Percentiles rank a stretch among this genome's conserved stretches.
Conservation (phyloP, 2,113 vertebrate genomes). For the Tachysurus fulvidraco region DNA sequence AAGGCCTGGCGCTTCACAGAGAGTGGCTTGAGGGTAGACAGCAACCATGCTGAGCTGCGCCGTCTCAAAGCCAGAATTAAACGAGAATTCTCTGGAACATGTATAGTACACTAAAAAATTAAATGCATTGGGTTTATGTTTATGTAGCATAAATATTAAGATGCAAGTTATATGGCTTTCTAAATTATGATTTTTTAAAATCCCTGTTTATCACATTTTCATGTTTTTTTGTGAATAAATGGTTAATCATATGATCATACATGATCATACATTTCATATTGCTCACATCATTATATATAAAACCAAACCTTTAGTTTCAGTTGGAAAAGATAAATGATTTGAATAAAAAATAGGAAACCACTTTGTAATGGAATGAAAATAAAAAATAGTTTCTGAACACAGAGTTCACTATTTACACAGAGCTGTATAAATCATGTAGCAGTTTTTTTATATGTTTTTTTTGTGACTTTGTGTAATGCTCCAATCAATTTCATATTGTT, state of each 20-base stretch:
- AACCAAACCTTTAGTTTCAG: neutral
- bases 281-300: neutral
- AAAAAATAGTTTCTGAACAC: neutral
- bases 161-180: neutral
- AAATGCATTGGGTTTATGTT: neutral
- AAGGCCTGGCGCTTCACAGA: constrained; percentile 80
- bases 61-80: constrained; percentile 79
- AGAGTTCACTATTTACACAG: neutral
- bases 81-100: constrained; percentile 75
- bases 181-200: neutral
- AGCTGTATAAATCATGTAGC: neutral
- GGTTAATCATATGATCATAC: neutral
- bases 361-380: neutral
- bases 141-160: neutral
- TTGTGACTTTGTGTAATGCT: neutral
- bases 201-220: neutral
- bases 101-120: constrained; percentile 78
- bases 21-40: constrained; percentile 78
- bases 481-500: neutral
- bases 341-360: neutral
- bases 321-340: neutral
- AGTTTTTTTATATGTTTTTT: neutral
- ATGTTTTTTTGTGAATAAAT: neutral
- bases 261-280: neutral
- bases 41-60: constrained; percentile 74